Evolutionary conservation across 2,888 invertebrate species (phyloP).

Genomic region (Penaeus monodon): DNA sequence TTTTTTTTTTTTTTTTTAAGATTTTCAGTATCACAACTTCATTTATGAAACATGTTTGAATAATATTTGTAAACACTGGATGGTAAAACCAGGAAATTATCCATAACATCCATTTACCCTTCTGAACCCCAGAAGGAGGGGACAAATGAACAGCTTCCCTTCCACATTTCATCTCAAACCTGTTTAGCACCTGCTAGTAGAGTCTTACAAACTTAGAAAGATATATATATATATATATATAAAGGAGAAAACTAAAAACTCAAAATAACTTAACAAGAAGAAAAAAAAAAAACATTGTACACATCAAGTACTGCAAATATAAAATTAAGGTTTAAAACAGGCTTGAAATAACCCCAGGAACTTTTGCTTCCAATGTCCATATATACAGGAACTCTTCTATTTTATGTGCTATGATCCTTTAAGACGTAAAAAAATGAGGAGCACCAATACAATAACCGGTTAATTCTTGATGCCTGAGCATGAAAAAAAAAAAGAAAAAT

Average conservation of each 20-base stretch:
- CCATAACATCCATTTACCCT: too few species aligned
- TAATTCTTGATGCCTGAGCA: too few species aligned
- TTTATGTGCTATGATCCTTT: too few species aligned
- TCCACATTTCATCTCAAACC: neutral
- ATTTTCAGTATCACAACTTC: too few species aligned
- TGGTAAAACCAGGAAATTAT: too few species aligned
- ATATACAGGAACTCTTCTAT: too few species aligned
- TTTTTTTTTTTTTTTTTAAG: too few species aligned
- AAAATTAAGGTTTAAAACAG: conserved; percentile 7
- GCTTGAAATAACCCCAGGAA: neutral
- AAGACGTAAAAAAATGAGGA: neutral
- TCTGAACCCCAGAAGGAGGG: too few species aligned
- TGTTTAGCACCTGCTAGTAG: conserved; percentile 22
- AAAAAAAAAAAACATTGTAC: neutral
- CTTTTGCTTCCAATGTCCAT: too few species aligned
- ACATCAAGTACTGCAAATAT: neutral
- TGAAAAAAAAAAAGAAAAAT: too few species aligned
- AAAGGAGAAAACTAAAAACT: conserved; percentile 2
- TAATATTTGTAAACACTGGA: too few species aligned
- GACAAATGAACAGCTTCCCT: neutral
- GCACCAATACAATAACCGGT: conserved; percentile 1
- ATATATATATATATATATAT: neutral
- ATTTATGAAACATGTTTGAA: too few species aligned
- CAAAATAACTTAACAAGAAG: conserved; percentile 22
- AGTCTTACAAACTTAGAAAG: neutral